These are phyloP conservation scores for Lepidostoma basale DNA, from an alignment of 1,140 invertebrate species.

Conservation along the genomic window DNA sequence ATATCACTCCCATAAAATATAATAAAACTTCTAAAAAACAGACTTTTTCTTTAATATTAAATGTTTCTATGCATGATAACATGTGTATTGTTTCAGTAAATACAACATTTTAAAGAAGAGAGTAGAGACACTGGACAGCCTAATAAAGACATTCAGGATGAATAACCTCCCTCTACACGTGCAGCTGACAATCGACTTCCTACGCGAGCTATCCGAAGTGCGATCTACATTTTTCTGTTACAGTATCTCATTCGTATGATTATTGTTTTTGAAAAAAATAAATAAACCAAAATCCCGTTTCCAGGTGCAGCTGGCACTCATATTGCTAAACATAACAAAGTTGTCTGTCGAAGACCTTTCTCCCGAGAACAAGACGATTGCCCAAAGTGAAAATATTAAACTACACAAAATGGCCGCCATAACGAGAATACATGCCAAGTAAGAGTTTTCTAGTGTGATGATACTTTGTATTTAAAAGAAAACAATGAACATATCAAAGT, in stretches of 20 bases:
- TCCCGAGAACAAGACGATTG: not conserved
- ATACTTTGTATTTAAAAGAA: too few relatives aligned
- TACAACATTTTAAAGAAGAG: conserved; percentile 15
- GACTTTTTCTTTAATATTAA: too few relatives aligned
- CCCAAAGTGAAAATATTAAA: not conserved
- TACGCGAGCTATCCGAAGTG: conserved; percentile 6
- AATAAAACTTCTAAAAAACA: too few relatives aligned
- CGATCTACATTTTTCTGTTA: not conserved
- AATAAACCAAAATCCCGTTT: not conserved
- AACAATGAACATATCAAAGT: too few relatives aligned
- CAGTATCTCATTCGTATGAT: not conserved
- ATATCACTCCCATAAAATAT: too few relatives aligned
- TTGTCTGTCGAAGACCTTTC: not conserved
- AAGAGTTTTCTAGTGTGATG: not conserved
- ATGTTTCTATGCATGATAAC: too few relatives aligned
- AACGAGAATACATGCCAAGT: conserved; percentile 13
- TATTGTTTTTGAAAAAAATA: not conserved
- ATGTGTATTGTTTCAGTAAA: not conserved
- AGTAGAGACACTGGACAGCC: conserved; percentile 1
- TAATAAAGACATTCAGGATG: not conserved
- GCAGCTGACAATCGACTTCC: conserved; percentile 5
- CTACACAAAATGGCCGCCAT: not conserved
- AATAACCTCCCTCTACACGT: not conserved
- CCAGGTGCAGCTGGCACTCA: not conserved
- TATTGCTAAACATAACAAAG: conserved; percentile 1